Conservation (phyloP, 2,797 vertebrate species). For the Falco naumanni region DNA sequence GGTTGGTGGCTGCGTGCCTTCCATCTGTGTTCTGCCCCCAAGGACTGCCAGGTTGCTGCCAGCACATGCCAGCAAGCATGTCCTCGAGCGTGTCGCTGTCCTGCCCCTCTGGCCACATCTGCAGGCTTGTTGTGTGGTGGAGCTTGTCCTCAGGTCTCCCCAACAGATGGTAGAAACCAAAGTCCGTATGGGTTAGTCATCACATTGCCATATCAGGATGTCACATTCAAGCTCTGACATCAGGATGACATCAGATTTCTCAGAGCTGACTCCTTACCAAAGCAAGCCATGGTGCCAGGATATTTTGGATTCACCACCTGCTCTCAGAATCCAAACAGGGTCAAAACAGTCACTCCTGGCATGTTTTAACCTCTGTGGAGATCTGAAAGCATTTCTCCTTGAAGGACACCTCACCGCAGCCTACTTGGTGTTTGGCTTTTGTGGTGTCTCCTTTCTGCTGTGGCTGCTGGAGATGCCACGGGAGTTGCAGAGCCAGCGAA, state of each 20-base stretch:
- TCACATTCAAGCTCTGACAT: not conserved
- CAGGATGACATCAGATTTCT: not conserved
- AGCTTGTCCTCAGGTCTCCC: not conserved
- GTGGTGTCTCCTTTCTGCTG: not conserved
- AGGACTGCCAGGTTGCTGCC: not conserved
- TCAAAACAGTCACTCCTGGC: not conserved
- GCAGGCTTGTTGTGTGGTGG: not conserved
- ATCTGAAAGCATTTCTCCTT: not conserved
- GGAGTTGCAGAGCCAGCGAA: not conserved
- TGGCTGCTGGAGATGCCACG: not conserved
- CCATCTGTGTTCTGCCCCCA: not conserved
- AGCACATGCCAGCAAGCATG: not conserved
- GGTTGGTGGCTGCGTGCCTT: not conserved
- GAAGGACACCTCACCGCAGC: not conserved
- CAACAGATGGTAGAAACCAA: not conserved
- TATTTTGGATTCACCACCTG: not conserved
- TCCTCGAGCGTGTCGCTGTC: not conserved
- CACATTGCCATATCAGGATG: fast-evolving
- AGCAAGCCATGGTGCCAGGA: not conserved
- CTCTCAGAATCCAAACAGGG: not conserved
- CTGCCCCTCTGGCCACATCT: not conserved
- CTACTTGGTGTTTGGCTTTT: not conserved
- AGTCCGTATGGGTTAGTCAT: not conserved
- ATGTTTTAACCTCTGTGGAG: not conserved
- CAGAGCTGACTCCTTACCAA: not conserved